These are phyloP conservation scores for Cerastis leucographa DNA, from an alignment of 2,888 invertebrate species.

Conservation along the genomic window DNA sequence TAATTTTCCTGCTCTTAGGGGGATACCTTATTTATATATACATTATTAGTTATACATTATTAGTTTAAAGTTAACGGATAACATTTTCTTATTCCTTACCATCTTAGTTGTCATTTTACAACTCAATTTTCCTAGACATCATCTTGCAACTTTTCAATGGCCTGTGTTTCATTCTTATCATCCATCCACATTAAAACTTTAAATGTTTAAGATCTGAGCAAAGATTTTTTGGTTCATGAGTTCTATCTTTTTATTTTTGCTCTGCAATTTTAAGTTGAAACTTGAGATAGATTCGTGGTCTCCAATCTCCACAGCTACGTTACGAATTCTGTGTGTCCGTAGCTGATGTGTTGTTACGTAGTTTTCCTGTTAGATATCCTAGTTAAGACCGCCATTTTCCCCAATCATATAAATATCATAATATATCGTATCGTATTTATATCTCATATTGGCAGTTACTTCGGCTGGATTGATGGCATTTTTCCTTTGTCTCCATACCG, in stretches of 20 bases:
- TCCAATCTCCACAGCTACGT: background rate
- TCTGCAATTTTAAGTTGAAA: background rate
- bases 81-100: background rate
- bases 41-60: no score
- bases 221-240: background rate
- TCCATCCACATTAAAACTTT: background rate
- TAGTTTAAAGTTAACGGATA: background rate
- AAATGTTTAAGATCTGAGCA: background rate
- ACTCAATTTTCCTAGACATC: background rate
- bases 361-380: slow-evolving; percentile 10
- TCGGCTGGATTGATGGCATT: background rate
- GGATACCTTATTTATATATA: no score
- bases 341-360: background rate
- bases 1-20: no score
- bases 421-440: no score
- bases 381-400: background rate
- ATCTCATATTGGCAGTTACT: background rate
- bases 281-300: background rate
- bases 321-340: background rate
- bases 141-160: background rate
- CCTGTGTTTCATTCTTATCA: background rate
- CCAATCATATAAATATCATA: background rate
- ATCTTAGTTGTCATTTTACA: background rate
- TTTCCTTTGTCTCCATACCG: background rate
- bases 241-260: background rate